phyloP scores from a whole-genome alignment of 1,140 invertebrate genomes.

The Drosophila cardini region DNA sequence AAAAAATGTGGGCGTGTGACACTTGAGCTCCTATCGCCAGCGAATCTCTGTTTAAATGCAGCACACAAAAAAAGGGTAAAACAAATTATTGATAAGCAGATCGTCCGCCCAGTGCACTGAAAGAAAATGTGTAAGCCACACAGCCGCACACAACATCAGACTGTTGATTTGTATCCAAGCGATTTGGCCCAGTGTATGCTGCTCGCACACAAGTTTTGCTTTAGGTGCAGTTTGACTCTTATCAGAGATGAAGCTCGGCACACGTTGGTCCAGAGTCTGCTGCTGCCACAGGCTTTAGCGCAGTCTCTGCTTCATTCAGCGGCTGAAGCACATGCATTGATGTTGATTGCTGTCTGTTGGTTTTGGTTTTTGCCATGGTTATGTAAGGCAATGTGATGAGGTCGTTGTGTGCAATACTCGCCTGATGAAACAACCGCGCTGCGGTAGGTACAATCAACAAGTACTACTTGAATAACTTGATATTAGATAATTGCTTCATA shows the following conservation, averaged over 20 bases:
- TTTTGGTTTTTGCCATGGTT: slow-evolving; percentile 51
- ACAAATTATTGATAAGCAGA: slow-evolving; percentile 83
- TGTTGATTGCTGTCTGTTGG: slow-evolving; percentile 72
- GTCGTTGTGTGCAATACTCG: slow-evolving; percentile 46
- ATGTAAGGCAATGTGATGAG: slow-evolving; percentile 60
- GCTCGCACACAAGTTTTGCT: slow-evolving; percentile 60
- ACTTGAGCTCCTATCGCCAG: slow-evolving; percentile 75
- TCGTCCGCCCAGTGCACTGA: slow-evolving; percentile 61
- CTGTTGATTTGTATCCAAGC: slow-evolving; percentile 1
- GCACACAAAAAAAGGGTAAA: slow-evolving; percentile 59
- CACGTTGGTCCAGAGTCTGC: slow-evolving; percentile 69
- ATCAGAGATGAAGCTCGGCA: slow-evolving; percentile 77
- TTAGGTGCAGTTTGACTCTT: slow-evolving; percentile 78
- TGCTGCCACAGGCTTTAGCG: slow-evolving; percentile 12
- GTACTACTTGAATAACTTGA: slow-evolving; percentile 19
- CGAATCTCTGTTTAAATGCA: slow-evolving; percentile 74
- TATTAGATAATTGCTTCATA: not conserved
- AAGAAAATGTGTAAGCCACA: slow-evolving; percentile 46
- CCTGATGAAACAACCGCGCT: slow-evolving; percentile 42
- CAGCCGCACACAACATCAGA: not conserved
- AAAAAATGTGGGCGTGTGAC: slow-evolving; percentile 82
- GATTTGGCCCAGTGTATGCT: slow-evolving; percentile 66
- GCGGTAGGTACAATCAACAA: slow-evolving; percentile 66
- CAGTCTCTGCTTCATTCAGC: slow-evolving; percentile 11
- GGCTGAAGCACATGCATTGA: slow-evolving; percentile 54